Conservation (phyloP, 2,888 invertebrate species). For the Incurvaria masculella region DNA sequence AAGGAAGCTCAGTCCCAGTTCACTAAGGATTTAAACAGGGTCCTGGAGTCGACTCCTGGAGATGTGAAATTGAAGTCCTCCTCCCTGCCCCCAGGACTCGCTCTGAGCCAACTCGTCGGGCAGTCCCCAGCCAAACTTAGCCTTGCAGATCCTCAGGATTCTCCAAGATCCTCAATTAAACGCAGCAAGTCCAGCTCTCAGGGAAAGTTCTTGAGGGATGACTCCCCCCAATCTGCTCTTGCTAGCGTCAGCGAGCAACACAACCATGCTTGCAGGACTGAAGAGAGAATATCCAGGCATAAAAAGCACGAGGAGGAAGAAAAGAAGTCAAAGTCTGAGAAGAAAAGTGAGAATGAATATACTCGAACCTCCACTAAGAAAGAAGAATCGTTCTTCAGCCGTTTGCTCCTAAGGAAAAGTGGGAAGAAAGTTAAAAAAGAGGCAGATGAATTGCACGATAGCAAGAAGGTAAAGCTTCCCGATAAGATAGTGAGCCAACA, state of each 20-base stretch:
- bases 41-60: constrained; percentile 33
- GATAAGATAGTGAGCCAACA: constrained; percentile 27
- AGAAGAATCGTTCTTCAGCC: constrained; percentile 62
- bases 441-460: constrained; percentile 38
- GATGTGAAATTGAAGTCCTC: constrained; percentile 62
- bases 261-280: constrained; percentile 21
- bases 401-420: constrained; percentile 65
- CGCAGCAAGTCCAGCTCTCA: constrained; percentile 51
- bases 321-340: constrained; percentile 48
- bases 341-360: constrained; percentile 47
- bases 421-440: constrained; percentile 67
- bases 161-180: constrained; percentile 46
- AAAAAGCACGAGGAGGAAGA: constrained; percentile 47
- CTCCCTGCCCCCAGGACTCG: constrained; percentile 61
- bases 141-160: constrained; percentile 36
- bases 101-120: constrained; percentile 47
- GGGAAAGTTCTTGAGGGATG: constrained; percentile 38
- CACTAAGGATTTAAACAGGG: constrained; percentile 39
- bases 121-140: constrained; percentile 52
- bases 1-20: constrained; percentile 41
- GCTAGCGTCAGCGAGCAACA: constrained; percentile 22
- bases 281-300: constrained; percentile 33
- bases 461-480: constrained; percentile 40
- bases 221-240: constrained; percentile 27
- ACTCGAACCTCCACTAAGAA: constrained; percentile 47